Evolutionary conservation across 1,140 invertebrate genomes (phyloP).

Genomic region (Drosophila guanche): DNA sequence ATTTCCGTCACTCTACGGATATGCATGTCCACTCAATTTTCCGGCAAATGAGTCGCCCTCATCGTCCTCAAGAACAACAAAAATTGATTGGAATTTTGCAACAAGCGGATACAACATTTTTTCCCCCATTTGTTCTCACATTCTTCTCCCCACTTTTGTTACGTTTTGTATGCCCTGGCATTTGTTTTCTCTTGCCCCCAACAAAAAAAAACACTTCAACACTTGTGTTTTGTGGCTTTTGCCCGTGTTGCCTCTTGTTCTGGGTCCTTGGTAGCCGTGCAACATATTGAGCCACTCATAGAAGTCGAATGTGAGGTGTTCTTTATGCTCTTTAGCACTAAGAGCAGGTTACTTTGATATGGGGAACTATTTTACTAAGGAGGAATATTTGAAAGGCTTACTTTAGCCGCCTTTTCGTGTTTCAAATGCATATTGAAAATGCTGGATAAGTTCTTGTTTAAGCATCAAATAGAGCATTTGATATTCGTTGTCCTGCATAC

Average conservation of each 20-base stretch:
- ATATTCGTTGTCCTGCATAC: neutral
- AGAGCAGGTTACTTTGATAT: neutral
- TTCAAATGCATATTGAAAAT: neutral
- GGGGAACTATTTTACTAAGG: neutral
- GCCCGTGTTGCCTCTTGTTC: conserved; percentile 27
- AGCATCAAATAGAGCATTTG: too few species aligned
- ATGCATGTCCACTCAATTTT: conserved; percentile 81
- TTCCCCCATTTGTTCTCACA: conserved; percentile 18
- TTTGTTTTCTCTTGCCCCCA: conserved; percentile 10
- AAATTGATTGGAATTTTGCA: conserved; percentile 80
- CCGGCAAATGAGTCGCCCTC: conserved; percentile 69
- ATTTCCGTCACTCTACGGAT: conserved; percentile 66
- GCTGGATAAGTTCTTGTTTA: too few species aligned
- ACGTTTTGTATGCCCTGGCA: conserved; percentile 10
- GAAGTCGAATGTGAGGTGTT: conserved; percentile 37
- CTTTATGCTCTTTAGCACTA: neutral
- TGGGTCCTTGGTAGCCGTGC: conserved; percentile 18
- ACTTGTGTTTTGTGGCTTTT: conserved; percentile 67
- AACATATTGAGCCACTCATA: conserved; percentile 32
- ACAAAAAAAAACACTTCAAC: conserved; percentile 44
- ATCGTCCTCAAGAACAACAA: conserved; percentile 46
- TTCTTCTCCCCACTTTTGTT: conserved; percentile 19
- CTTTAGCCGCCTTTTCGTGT: too few species aligned
- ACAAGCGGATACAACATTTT: conserved; percentile 62
- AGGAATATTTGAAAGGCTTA: too few species aligned